Conservation (phyloP, 2,797 vertebrate genomes). For the Propithecus perrieri region DNA sequence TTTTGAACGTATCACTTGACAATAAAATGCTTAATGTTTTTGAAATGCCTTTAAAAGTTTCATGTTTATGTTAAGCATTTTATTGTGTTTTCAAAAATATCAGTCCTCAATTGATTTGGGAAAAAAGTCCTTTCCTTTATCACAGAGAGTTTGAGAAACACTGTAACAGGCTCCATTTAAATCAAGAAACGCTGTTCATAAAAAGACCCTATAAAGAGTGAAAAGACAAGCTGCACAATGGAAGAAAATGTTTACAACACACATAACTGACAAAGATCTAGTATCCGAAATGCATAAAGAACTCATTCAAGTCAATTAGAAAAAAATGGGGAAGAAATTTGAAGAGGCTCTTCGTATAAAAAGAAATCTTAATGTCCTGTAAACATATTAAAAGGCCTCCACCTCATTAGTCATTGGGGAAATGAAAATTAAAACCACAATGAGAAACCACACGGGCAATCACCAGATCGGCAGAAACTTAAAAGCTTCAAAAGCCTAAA, state of each 20-base stretch:
- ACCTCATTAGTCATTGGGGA: constrained; percentile 40
- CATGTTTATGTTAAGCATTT: background rate
- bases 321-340: background rate
- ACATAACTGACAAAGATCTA: background rate
- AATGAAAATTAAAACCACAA: constrained; percentile 17
- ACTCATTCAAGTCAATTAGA: constrained; percentile 25
- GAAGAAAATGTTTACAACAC: background rate
- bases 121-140: background rate
- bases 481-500: background rate
- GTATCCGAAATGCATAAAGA: constrained; percentile 36
- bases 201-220: background rate
- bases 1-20: background rate
- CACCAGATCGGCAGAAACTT: background rate
- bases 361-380: constrained; percentile 15
- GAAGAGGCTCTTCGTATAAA: background rate
- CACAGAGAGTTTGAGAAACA: background rate
- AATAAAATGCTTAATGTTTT: background rate
- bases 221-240: background rate
- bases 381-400: background rate
- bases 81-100: constrained; percentile 22
- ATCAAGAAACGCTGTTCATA: background rate
- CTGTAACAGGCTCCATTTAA: background rate
- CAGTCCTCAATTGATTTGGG: background rate
- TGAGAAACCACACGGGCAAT: background rate
- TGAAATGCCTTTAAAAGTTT: background rate